Base-by-base conservation (phyloP, 64 coral and sea anemone genomes). In the Platygyra sinensis region DNA sequence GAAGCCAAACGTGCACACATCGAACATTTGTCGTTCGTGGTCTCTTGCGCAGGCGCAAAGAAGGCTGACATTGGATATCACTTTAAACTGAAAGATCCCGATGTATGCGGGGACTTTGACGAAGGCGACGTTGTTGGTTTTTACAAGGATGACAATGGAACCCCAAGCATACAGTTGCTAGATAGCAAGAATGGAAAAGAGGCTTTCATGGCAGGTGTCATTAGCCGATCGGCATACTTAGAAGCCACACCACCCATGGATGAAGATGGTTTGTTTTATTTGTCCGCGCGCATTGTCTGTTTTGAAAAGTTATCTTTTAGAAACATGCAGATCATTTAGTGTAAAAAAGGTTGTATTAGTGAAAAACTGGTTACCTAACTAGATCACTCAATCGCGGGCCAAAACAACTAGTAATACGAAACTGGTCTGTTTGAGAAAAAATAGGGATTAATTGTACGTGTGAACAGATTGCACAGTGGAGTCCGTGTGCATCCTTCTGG, bases 41-140 rank as follows among this genome's bases (percentile, higher is more conserved):
- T 93, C 2, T 86, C 63, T 24, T 55, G 89, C 13, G 81, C 87
- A 18, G 87, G 72, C 60, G 77, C 60, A 11, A 74, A 60, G 18
- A 92, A 94, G 24, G 96, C 94, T 42, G 96, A 98, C 63, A 98
- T 98, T 51, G 96, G 93, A 20, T 98, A 98, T 55, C 94, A 95
- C 83, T 89, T 98, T 10, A 86, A 88, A 74, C 62, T 98, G 0
- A 95, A 86, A 36, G 86, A 93, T 60, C 79, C 77, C 7, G 18
- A 91, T 55, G 28, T 88, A 27, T 75, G 52, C 22, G 80, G 93
- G 10, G 72, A 95, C 6, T 89, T 93, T 54, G 71, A 93, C 28
- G 96, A 98, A 77, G 96, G 96, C 16, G 90, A 98, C 32, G 91
- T 98, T 19, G 94, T 98, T 11, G 96, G 91, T 10, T 98, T 98